Evolutionary conservation across 1,140 invertebrate genomes (phyloP).

Genomic region (Euura lappo): DNA sequence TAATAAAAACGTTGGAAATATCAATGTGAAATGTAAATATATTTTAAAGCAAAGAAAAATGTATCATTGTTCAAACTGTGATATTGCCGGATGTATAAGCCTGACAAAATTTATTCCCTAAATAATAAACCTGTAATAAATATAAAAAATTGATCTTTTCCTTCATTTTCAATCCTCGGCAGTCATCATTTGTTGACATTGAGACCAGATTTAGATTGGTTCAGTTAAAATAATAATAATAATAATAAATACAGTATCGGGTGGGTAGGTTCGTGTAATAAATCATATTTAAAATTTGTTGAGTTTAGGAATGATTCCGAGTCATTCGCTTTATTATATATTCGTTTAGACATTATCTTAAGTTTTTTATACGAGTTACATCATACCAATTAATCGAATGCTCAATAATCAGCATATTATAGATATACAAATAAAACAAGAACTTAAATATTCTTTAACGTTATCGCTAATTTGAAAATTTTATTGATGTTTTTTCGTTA

Average conservation of each 20-base stretch:
- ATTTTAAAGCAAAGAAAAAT: constrained; percentile 24
- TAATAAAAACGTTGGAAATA: background rate
- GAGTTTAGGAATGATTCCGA: constrained; percentile 31
- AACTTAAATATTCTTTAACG: constrained; percentile 54
- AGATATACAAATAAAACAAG: constrained; percentile 58
- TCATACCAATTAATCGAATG: constrained; percentile 54
- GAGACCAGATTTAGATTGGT: no score
- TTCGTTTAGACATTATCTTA: constrained; percentile 51
- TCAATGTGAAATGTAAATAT: background rate
- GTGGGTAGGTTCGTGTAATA: background rate
- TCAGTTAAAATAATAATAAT: no score
- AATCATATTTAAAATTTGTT: background rate
- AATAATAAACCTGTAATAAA: constrained; percentile 32
- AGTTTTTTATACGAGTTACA: constrained; percentile 53
- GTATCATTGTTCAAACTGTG: constrained; percentile 51
- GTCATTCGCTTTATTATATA: constrained; percentile 40
- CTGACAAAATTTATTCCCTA: constrained; percentile 28
- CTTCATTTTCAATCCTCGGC: no score
- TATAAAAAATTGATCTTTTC: constrained; percentile 8
- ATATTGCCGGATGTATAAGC: constrained; percentile 48
- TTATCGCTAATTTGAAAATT: constrained; percentile 28
- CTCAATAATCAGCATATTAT: constrained; percentile 56
- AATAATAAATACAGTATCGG: no score
- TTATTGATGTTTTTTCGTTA: constrained; percentile 31
- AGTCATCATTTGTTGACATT: no score